These are phyloP conservation scores for Crax fasciolata DNA, from an alignment of 2,797 vertebrate genomes.

Conservation along the genomic window DNA sequence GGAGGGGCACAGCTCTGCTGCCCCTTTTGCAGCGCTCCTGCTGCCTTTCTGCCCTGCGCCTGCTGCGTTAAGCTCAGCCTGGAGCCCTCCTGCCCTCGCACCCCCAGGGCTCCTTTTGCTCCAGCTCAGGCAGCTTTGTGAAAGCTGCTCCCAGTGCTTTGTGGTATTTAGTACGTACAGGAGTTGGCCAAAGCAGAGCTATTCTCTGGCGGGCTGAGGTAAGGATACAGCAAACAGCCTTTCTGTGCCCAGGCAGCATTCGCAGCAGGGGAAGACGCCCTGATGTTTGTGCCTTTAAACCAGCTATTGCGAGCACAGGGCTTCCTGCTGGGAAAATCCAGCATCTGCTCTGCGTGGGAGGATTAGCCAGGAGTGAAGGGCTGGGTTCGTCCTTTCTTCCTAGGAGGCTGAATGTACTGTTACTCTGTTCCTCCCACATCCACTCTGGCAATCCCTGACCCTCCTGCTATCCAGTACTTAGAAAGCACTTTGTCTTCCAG, in stretches of 20 bases:
- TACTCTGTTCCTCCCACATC: not conserved
- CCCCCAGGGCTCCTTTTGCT: not conserved
- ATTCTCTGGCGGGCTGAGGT: not conserved
- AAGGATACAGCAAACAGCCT: not conserved
- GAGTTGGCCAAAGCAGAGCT: not conserved
- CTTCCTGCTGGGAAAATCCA: conserved; percentile 48
- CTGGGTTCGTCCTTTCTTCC: not conserved
- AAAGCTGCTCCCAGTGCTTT: accelerated
- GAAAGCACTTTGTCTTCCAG: not conserved
- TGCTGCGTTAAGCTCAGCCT: not conserved
- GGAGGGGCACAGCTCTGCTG: not conserved
- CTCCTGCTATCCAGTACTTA: not conserved
- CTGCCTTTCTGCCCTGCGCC: not conserved
- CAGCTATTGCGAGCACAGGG: accelerated
- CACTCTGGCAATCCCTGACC: not conserved
- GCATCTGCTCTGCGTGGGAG: not conserved
- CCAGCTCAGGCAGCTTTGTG: not conserved
- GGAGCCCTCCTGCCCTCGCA: not conserved
- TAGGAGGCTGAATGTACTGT: accelerated
- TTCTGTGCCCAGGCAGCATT: not conserved
- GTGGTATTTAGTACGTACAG: accelerated
- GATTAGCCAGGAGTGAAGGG: not conserved
- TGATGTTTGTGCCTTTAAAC: not conserved
- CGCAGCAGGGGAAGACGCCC: not conserved
- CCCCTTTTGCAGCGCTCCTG: not conserved